Evolutionary conservation across 2,797 vertebrate species (phyloP).

Genomic region (Rachycentron canadum): DNA sequence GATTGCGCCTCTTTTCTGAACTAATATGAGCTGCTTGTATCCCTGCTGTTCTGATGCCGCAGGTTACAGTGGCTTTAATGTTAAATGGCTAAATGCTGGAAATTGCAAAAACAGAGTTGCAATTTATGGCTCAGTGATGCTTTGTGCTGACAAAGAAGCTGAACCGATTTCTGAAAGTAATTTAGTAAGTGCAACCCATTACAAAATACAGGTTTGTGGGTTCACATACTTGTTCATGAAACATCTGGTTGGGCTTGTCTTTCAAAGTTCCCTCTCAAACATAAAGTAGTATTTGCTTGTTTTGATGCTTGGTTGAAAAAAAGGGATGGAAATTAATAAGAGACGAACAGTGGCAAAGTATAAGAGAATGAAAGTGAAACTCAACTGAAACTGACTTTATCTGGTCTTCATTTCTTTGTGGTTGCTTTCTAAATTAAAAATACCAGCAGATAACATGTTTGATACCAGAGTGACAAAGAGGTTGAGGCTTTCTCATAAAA

Average conservation of each 20-base stretch:
- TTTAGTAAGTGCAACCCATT: neutral
- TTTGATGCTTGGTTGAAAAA: neutral
- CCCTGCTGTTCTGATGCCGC: slow-evolving; percentile 14
- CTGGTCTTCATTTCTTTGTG: neutral
- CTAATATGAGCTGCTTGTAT: slow-evolving; percentile 1
- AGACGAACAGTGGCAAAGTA: neutral
- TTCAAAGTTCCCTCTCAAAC: neutral
- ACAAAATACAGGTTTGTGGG: neutral
- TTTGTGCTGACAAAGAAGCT: slow-evolving; percentile 12
- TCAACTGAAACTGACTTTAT: slow-evolving; percentile 8
- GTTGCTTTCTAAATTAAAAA: slow-evolving; percentile 20
- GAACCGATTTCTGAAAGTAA: neutral
- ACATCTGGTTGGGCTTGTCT: neutral
- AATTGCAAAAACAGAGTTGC: neutral
- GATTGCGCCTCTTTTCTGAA: slow-evolving; percentile 8
- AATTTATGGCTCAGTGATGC: neutral
- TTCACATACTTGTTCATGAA: neutral
- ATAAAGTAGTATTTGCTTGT: neutral
- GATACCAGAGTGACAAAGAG: neutral
- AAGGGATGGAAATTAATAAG: neutral
- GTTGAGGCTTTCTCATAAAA: neutral
- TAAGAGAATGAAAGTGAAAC: slow-evolving; percentile 18
- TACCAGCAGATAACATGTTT: neutral
- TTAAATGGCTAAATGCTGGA: neutral
- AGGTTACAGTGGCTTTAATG: neutral